Evolutionary conservation across 2,113 vertebrate species (phyloP), one percentile per base, ranked within the genome.

Genomic region (Meriones unguiculatus): DNA sequence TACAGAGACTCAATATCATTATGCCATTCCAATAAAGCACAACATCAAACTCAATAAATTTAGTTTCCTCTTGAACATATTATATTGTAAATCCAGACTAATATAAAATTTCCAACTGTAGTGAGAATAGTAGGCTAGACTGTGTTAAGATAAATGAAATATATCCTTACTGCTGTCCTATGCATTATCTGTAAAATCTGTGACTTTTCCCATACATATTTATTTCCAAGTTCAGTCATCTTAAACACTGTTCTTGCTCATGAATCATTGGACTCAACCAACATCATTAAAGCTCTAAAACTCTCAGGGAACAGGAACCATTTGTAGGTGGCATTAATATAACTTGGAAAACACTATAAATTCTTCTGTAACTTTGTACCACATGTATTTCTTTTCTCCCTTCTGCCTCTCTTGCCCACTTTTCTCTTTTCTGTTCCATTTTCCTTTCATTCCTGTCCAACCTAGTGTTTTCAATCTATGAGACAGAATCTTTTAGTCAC

Each of bases 21-120:
- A 93, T 85, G 93, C 76, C 5, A 54, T 85, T 95, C 73, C 93
- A 95, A 94, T 97, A 96, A 97, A 87, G 73, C 84, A 5, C 77
- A 94, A 70, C 54, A 64, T 95, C 96, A 96, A 92, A 64, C n/a
- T 30, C 70, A 97, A 94, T 96, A 97, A 96, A 97, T 96, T 86
- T 94, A 89, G 57, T 90, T 97, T 89, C 80, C 78, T 96, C 70
- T 80, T 94, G 84, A 94, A 85, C 3, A 1, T 81, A 91, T 93
- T 94, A 81, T 75, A 14, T 94, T 90, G 62, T 94, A 96, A 96
- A 89, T 96, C 90, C 65, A 96, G 70, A 93, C 75, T 52, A 93
- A 97, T 96, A 92, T 89, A 93, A 86, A 95, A 96, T 67, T 85
- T 93, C 35, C 30, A 88, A 52, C 72, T 69, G 32, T 90, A 94